Evolutionary conservation across 2,888 invertebrate genomes (phyloP), one percentile per base, ranked within the genome.

Genomic region (Trichogramma evanescens): DNA sequence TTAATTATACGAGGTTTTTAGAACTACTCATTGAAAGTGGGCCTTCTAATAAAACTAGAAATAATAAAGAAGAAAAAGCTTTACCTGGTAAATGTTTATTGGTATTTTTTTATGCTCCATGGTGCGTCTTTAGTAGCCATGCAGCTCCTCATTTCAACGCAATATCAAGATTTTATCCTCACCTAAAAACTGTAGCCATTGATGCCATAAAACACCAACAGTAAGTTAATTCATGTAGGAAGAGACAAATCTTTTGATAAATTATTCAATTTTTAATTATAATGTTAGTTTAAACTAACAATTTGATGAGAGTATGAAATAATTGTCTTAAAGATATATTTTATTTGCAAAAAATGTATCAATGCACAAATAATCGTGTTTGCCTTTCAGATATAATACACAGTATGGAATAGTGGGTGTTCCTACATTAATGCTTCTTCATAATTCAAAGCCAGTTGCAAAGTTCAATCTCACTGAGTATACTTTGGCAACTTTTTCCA

Each of bases 121-220:
- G 89, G 73, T 97, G 97, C 72, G 88, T 91, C 2, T 95, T 95
- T 71, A 94, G 95, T 71, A 91, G 92, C 13, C 85, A 88, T 73
- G 90, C 93, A 6, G 95, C 95, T 1, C 93, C 93, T 5, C 87
- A 93, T 74, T 93, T 89, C 71, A 97, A 97, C 81, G 91, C 95
- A 0, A 76, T 97, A 40, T 90, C 95, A 1, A 82, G 92, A 71
- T 86, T 89, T 4, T 97, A 91, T 78, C 93, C 94, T 1, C 86
- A 88, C 68, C 82, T 98, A 1, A 89, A 89, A 79, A 85, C 95
- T 76, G 89, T 93, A 7, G 96, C 92, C 3, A 86, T 97, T 13
- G 95, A 98, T 81, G 93, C 95, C 2, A 83, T 90, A 68, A 86
- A 86, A 73, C 86, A 89, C 70, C 87, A 88, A 72, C 86, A 80